These are phyloP conservation scores for Philopotamus ludificatus DNA, from an alignment of 1,140 invertebrate genomes.

Conservation along the genomic window DNA sequence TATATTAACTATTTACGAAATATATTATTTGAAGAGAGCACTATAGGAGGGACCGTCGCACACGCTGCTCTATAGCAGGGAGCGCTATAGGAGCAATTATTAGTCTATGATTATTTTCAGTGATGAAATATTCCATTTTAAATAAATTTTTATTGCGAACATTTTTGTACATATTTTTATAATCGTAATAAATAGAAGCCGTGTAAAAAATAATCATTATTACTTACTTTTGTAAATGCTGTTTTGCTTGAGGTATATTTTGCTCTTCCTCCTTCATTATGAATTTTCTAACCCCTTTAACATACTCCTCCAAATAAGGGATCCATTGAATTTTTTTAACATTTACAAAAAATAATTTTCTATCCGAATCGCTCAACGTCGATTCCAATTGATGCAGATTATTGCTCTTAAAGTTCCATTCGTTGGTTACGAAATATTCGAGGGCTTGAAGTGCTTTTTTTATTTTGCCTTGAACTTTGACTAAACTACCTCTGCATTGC, in stretches of 20 bases:
- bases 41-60: too few relatives aligned
- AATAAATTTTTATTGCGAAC: not conserved
- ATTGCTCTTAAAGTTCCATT: slow-evolving; percentile 84
- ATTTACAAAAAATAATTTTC: slow-evolving; percentile 57
- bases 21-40: too few relatives aligned
- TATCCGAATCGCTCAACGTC: slow-evolving; percentile 58
- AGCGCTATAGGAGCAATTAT: too few relatives aligned
- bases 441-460: slow-evolving; percentile 68
- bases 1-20: too few relatives aligned
- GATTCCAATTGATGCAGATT: slow-evolving; percentile 71
- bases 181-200: not conserved
- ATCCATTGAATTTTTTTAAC: slow-evolving; percentile 54
- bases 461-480: slow-evolving; percentile 79
- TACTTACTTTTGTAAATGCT: slow-evolving; percentile 46
- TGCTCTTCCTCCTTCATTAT: slow-evolving; percentile 54
- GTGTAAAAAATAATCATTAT: slow-evolving; percentile 2
- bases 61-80: too few relatives aligned
- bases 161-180: not conserved
- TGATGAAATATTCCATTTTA: too few relatives aligned
- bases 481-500: slow-evolving; percentile 51
- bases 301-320: slow-evolving; percentile 49
- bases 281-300: slow-evolving; percentile 52
- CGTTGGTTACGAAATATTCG: slow-evolving; percentile 83
- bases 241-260: slow-evolving; percentile 47
- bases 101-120: too few relatives aligned